Conservation (phyloP, 2,797 vertebrate species). For the Peromyscus aztecus region DNA sequence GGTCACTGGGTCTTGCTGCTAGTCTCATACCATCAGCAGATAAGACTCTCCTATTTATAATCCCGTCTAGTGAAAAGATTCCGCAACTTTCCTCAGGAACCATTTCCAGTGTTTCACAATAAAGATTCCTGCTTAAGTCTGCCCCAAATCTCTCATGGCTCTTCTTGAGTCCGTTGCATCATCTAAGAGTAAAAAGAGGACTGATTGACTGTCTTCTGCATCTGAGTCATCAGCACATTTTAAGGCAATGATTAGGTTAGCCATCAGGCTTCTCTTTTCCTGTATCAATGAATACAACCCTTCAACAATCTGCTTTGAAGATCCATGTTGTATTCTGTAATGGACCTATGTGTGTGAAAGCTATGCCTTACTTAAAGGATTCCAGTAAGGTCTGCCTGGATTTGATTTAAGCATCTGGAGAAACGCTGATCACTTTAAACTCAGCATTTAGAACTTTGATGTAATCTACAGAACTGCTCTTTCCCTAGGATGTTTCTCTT, state of each 20-base stretch:
- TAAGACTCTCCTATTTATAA: slow-evolving; percentile 68
- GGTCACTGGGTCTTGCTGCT: slow-evolving; percentile 41
- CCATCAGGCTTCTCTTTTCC: neutral
- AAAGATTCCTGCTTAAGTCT: slow-evolving; percentile 55
- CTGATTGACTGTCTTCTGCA: neutral
- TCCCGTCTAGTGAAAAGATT: slow-evolving; percentile 42
- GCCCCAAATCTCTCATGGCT: slow-evolving; percentile 27
- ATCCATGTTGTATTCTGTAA: neutral
- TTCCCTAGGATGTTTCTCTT: slow-evolving; percentile 52
- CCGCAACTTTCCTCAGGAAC: slow-evolving; percentile 44
- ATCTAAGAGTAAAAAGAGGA: slow-evolving; percentile 59
- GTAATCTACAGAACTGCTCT: neutral
- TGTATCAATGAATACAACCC: neutral
- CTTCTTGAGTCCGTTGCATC: slow-evolving; percentile 50
- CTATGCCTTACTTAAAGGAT: slow-evolving; percentile 15
- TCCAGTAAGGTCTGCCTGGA: slow-evolving; percentile 9
- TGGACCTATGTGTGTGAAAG: neutral
- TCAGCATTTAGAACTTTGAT: slow-evolving; percentile 12
- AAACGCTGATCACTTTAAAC: neutral
- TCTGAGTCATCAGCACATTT: slow-evolving; percentile 54
- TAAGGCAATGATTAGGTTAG: slow-evolving; percentile 28
- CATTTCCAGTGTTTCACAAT: slow-evolving; percentile 72
- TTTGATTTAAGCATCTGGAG: slow-evolving; percentile 52
- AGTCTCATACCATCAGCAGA: slow-evolving; percentile 31
- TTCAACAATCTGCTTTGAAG: neutral